phyloP scores from a whole-genome alignment of 2,888 invertebrate species.

The Hofmannophila pseudospretella region DNA sequence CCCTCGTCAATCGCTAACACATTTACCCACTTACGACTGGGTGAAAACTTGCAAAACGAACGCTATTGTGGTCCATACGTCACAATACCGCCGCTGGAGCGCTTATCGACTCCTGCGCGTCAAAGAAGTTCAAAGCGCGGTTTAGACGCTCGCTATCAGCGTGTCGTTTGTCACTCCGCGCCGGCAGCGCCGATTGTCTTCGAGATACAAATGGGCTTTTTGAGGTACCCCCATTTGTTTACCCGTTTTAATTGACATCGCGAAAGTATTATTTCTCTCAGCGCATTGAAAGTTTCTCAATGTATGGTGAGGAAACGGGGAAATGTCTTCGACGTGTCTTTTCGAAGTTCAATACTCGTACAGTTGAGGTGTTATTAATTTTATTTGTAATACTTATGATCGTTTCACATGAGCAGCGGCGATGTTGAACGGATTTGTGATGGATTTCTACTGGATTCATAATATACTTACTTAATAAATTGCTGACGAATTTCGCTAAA shows the following conservation, averaged over 20 bases:
- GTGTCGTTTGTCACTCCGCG: slow-evolving; percentile 68
- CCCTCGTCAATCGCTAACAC: slow-evolving; percentile 69
- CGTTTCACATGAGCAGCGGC: too few species aligned
- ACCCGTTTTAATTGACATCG: slow-evolving; percentile 56
- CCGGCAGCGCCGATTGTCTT: slow-evolving; percentile 62
- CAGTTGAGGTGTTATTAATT: too few species aligned
- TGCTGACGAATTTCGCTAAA: too few species aligned
- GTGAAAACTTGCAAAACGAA: slow-evolving; percentile 74
- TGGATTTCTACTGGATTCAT: too few species aligned
- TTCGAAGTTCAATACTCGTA: too few species aligned
- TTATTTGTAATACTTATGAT: too few species aligned
- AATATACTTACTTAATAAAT: too few species aligned
- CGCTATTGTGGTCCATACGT: slow-evolving; percentile 50
- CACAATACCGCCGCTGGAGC: slow-evolving; percentile 43
- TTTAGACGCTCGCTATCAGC: slow-evolving; percentile 61
- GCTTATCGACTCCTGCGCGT: slow-evolving; percentile 66
- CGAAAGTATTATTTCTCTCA: slow-evolving; percentile 5
- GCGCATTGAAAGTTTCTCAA: neutral
- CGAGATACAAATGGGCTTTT: slow-evolving; percentile 64
- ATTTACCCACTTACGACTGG: slow-evolving; percentile 70
- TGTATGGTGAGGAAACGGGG: neutral
- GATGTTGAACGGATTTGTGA: too few species aligned
- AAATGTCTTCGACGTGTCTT: too few species aligned
- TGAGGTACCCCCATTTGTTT: slow-evolving; percentile 42
- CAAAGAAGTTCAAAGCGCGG: slow-evolving; percentile 74